Evolutionary conservation across 1,140 invertebrate genomes (phyloP), one percentile per base, ranked within the genome.

Genomic region (Pomacea maculata): DNA sequence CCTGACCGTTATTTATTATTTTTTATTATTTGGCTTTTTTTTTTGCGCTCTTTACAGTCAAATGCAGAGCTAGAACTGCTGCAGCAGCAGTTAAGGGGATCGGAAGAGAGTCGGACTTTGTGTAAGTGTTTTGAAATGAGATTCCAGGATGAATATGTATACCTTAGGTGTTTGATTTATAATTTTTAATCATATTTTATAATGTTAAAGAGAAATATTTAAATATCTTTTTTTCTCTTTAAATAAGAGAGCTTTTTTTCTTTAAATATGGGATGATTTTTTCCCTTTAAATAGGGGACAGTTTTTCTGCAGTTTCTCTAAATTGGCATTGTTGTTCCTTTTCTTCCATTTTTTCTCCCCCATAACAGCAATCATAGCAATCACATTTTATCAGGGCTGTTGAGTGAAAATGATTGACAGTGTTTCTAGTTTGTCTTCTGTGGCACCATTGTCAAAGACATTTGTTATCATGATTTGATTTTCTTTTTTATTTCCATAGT

Each of bases 101-200:
- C 87, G 19, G 88, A 89, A 78, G 88, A 90, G 74, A 89, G 86
- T 78, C 83, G 88, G 81, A 87, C 84, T 54, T 76, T 88, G 17
- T 87, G 88, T 90, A 84, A 87, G 88, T 87, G 73, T 55, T 70
- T n/a, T 81, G 21, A 71, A n/a, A 79, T 5, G 4, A 45, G 34
- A 6, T 45, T 45, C 34, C 34, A 45, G 34, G 34, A 45, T 4
- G 34, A 45, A 45, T 65, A 65, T 17, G 2, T 65, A 19, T 3
- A n/a, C 64, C 64, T 65, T 65, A 19, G 64, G 64, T n/a, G 17
- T 19, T 7, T 65, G 64, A 4, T 65, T 7, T 65, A 65, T n/a
- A 65, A 4, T 65, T 19, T 17, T 74, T 25, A 17, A n/a, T 64
- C 9, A 19, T 12, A 25, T 29, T n/a, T 15, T 52, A 19, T 61